Conservation (phyloP, 2,888 invertebrate genomes). For the Chalcosyrphus nemorum region DNA sequence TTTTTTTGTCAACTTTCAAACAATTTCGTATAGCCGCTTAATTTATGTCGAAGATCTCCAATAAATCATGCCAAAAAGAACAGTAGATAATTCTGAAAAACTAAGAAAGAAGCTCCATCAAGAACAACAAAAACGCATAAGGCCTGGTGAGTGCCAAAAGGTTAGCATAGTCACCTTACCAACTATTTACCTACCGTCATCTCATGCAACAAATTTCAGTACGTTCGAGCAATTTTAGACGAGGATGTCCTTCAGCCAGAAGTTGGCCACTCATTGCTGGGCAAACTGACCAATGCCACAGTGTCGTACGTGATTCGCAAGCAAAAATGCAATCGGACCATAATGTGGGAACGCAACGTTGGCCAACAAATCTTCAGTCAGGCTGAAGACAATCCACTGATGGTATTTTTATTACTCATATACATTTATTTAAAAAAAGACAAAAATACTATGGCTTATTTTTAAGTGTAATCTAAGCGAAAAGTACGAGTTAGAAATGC, state of each 20-base stretch:
- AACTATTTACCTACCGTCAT: not conserved
- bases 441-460: not conserved
- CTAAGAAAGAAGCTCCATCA: slow-evolving; percentile 76
- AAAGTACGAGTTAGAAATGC: slow-evolving; percentile 76
- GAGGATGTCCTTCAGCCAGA: slow-evolving; percentile 71
- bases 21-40: not conserved
- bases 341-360: slow-evolving; percentile 80
- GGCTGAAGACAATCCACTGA: slow-evolving; percentile 24
- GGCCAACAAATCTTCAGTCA: slow-evolving; percentile 76
- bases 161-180: slow-evolving; percentile 24
- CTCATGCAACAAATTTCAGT: slow-evolving; percentile 59
- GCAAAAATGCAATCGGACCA: slow-evolving; percentile 73
- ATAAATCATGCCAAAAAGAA: slow-evolving; percentile 58
- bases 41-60: not conserved
- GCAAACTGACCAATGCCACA: slow-evolving; percentile 60
- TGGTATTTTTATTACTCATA: slow-evolving; percentile 15
- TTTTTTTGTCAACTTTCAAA: not conserved
- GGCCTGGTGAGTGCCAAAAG: slow-evolving; percentile 80
- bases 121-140: slow-evolving; percentile 80
- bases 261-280: slow-evolving; percentile 10
- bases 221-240: slow-evolving; percentile 78
- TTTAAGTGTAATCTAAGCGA: slow-evolving; percentile 68
- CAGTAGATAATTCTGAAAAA: slow-evolving; percentile 77
- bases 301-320: slow-evolving; percentile 76
- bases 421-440: not conserved